phyloP scores from a whole-genome alignment of 2,113 vertebrate genomes.

The Geococcyx californianus region DNA sequence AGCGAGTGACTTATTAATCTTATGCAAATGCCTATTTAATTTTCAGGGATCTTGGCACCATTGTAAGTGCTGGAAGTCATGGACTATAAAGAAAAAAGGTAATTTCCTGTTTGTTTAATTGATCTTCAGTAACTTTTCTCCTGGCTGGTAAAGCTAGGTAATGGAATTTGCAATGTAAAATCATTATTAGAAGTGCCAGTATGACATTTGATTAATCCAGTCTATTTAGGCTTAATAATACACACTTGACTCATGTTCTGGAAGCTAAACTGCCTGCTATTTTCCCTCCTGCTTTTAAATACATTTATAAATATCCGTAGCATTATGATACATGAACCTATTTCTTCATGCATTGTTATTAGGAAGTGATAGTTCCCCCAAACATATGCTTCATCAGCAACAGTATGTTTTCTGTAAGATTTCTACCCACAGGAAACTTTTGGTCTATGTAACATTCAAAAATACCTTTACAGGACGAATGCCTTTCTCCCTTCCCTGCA shows the following conservation, averaged over 20 bases:
- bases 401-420: neutral
- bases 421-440: neutral
- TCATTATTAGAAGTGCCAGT: constrained; percentile 66
- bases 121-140: constrained; percentile 63
- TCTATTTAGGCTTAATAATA: constrained; percentile 63
- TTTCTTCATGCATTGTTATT: neutral
- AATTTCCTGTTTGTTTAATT: constrained; percentile 73
- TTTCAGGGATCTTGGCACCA: constrained; percentile 20
- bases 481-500: neutral
- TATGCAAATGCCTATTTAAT: constrained; percentile 50
- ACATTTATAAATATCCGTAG: constrained; percentile 6
- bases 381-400: neutral
- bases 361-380: neutral
- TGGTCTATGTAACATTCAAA: neutral
- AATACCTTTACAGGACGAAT: fast-evolving
- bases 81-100: constrained; percentile 30
- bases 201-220: constrained; percentile 70
- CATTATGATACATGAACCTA: neutral
- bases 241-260: constrained; percentile 46
- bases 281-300: neutral
- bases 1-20: constrained; percentile 32
- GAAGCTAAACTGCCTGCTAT: constrained; percentile 34
- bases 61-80: constrained; percentile 28
- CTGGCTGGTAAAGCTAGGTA: constrained; percentile 46
- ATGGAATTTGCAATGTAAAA: constrained; percentile 56